Base-by-base conservation (phyloP, 2,888 invertebrate species). In the Drosophila maculinotata region DNA sequence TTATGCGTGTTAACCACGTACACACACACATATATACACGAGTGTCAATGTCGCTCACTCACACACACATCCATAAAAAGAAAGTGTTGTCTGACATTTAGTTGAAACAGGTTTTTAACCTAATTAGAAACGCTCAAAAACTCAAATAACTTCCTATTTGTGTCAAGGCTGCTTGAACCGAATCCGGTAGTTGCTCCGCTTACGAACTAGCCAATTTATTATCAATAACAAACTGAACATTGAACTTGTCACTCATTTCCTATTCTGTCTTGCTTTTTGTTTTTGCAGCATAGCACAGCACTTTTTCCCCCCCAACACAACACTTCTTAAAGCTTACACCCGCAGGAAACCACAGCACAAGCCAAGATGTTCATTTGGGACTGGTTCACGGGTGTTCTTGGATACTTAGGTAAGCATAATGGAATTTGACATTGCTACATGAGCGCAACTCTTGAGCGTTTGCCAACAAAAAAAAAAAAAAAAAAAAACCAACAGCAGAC, bases 341-440 rank as follows among this genome's bases (percentile, higher is more conserved):
- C 68, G 73, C 67, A 73, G 63, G 53, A 65, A 73, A 72, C 54
- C 73, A 74, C 76, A 77, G 48, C 66, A 54, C 58, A 79, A 70
- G 70, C 64, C 76, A 87, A 80, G 91, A 97, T 98, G 97, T 97
- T 98, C 94, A 95, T 98, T 93, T 96, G 96, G 96, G 97, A 97
- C 92, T 98, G 97, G 97, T 96, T 98, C 92, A 96, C 97, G 92
- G 97, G 97, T 89, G 97, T 97, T 91, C 93, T 98, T 91, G 97
- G 97, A 92, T 97, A 97, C 93, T 94, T 98, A 92, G 97, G 97
- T 97, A 92, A 95, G 95, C 30, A 39, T 54, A 42, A 41, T 73
- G 56, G 69, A 68, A 76, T 72, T 74, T 71, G 73, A 71, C 69
- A 71, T 77, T 79, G 68, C 42, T 64, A 57, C 56, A 60, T 73